phyloP scores from a whole-genome alignment of 1,140 invertebrate genomes.

The Ceratina australensis region DNA sequence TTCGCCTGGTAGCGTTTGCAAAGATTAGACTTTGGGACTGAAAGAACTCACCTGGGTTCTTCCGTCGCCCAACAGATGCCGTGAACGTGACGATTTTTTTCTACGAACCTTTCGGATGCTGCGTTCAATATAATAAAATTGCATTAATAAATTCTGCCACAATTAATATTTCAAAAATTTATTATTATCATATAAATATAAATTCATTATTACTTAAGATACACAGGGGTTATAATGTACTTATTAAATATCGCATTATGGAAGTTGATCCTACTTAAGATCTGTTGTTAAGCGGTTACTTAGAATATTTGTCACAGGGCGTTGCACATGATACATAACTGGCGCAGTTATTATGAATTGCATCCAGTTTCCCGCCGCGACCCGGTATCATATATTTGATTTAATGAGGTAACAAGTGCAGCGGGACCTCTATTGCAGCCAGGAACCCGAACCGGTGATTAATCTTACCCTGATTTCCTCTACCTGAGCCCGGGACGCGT shows the following conservation, averaged over 20 bases:
- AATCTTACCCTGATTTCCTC: conserved; percentile 36
- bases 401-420: conserved; percentile 43
- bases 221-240: too few species aligned
- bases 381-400: conserved; percentile 38
- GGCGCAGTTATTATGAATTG: conserved; percentile 38
- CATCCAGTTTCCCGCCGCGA: not conserved
- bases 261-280: not conserved
- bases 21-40: too few species aligned
- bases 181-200: too few species aligned
- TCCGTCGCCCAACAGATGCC: conserved; percentile 45
- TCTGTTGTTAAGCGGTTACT: not conserved
- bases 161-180: too few species aligned
- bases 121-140: too few species aligned
- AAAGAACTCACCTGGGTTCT: conserved; percentile 21
- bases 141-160: too few species aligned
- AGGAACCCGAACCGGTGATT: conserved; percentile 31
- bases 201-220: too few species aligned
- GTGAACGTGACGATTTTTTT: conserved; percentile 35
- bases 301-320: conserved; percentile 28
- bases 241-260: too few species aligned
- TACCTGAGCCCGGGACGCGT: conserved; percentile 19
- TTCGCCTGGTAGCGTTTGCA: too few species aligned
- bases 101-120: too few species aligned
- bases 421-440: conserved; percentile 21
- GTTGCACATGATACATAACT: conserved; percentile 10